Conservation (phyloP, 1,140 invertebrate genomes). For the Cydia strobilella region DNA sequence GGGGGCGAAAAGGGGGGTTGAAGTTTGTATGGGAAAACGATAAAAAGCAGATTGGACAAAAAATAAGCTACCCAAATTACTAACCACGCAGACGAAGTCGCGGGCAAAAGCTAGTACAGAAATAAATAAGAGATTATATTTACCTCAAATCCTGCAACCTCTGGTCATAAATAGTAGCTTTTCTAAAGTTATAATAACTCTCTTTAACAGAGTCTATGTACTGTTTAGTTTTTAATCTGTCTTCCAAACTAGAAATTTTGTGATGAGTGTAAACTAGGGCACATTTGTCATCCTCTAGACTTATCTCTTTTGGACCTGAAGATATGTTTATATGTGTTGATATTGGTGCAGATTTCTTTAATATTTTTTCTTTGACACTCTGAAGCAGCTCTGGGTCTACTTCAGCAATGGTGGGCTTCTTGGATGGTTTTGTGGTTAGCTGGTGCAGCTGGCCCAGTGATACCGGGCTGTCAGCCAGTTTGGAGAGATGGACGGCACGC, state of each 20-base stretch:
- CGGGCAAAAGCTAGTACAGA: too few relatives aligned
- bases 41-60: too few relatives aligned
- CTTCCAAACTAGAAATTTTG: constrained; percentile 60
- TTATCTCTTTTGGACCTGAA: constrained; percentile 44
- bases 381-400: constrained; percentile 74
- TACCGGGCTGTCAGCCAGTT: constrained; percentile 81
- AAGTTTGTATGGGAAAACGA: too few relatives aligned
- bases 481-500: constrained; percentile 82
- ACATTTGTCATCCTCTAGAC: constrained; percentile 73
- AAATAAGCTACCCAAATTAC: too few relatives aligned
- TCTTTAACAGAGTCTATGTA: constrained; percentile 72
- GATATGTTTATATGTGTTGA: constrained; percentile 43
- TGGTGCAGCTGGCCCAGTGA: constrained; percentile 81
- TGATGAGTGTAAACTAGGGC: constrained; percentile 72
- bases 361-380: constrained; percentile 66
- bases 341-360: constrained; percentile 56
- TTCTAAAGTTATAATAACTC: constrained; percentile 78
- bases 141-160: constrained; percentile 69
- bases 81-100: too few relatives aligned
- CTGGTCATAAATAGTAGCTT: constrained; percentile 74
- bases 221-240: constrained; percentile 66
- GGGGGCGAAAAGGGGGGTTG: too few relatives aligned
- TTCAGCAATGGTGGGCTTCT: constrained; percentile 56
- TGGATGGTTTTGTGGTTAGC: constrained; percentile 69
- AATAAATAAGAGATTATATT: not conserved